Conservation (phyloP, 2,888 invertebrate genomes). For the Drosophila nr. perissopoda region DNA sequence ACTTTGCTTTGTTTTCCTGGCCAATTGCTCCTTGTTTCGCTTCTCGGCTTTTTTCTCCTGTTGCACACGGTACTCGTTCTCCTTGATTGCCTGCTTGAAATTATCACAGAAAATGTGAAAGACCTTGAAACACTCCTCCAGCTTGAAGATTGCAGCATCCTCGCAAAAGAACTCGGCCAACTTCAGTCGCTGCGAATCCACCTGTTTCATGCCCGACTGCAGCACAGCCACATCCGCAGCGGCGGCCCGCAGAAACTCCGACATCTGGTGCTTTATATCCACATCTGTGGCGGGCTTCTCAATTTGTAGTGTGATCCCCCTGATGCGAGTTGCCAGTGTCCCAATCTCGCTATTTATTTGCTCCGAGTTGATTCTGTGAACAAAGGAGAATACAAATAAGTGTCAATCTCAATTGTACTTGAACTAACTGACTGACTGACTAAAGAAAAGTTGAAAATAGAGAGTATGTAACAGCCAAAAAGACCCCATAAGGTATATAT, state of each 20-base stretch:
- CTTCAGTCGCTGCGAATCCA: constrained; percentile 92
- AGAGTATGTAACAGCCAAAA: too few relatives aligned
- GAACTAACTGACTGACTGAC: background rate
- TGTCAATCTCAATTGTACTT: background rate
- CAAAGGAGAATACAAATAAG: background rate
- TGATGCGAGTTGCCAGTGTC: constrained; percentile 91
- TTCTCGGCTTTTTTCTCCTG: constrained; percentile 95
- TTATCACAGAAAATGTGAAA: constrained; percentile 95
- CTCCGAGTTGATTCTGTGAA: constrained; percentile 92
- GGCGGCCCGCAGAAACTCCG: constrained; percentile 91
- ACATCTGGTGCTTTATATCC: constrained; percentile 95
- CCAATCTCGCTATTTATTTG: constrained; percentile 95
- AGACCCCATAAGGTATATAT: background rate
- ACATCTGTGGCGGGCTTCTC: constrained; percentile 90
- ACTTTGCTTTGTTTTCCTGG: constrained; percentile 88
- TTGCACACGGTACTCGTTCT: constrained; percentile 92
- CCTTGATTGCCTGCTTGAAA: constrained; percentile 92
- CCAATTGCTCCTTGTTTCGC: constrained; percentile 89
- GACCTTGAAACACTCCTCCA: constrained; percentile 97
- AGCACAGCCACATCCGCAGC: constrained; percentile 91
- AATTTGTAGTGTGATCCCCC: constrained; percentile 92
- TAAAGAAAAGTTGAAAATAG: background rate
- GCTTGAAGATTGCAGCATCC: constrained; percentile 93
- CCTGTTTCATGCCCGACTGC: constrained; percentile 92
- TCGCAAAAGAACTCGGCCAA: constrained; percentile 98